Evolutionary conservation across 2,113 vertebrate genomes (phyloP).

Genomic region (Symphodus melops): DNA sequence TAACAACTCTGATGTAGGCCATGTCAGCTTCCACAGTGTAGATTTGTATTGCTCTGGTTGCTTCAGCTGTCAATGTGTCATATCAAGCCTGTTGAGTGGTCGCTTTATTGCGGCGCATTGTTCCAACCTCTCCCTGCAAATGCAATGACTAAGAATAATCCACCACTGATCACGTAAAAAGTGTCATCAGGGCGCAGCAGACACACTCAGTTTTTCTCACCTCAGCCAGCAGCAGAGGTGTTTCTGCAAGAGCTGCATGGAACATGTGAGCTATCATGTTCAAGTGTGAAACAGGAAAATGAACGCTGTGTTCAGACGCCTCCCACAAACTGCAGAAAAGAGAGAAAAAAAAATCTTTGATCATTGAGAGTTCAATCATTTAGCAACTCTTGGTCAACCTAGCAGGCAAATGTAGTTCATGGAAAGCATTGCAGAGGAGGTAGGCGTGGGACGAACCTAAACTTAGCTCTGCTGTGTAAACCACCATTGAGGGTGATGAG

Average conservation of each 20-base stretch:
- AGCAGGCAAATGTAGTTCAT: background rate
- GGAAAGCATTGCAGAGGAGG: conserved; percentile 8
- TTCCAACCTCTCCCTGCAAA: background rate
- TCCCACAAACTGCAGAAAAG: background rate
- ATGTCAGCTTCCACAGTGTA: conserved; percentile 25
- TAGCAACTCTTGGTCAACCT: background rate
- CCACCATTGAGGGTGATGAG: conserved; percentile 25
- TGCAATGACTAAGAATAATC: background rate
- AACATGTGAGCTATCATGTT: conserved; percentile 41
- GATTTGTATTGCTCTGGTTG: conserved; percentile 24
- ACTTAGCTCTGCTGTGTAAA: conserved; percentile 31
- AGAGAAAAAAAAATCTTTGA: background rate
- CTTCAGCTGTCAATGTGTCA: conserved; percentile 8
- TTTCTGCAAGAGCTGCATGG: conserved; percentile 43
- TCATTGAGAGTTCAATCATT: background rate
- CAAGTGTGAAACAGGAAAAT: conserved; percentile 33
- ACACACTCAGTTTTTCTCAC: conserved; percentile 39
- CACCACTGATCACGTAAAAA: background rate
- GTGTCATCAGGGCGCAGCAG: background rate
- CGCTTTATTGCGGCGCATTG: background rate
- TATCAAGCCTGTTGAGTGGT: background rate
- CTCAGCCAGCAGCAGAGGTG: conserved; percentile 51
- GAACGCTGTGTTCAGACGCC: conserved; percentile 4
- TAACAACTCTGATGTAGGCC: conserved; percentile 54
- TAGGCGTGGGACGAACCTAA: conserved; percentile 15